Conservation (phyloP, 2,797 vertebrate genomes). For the Etheostoma nigrum region DNA sequence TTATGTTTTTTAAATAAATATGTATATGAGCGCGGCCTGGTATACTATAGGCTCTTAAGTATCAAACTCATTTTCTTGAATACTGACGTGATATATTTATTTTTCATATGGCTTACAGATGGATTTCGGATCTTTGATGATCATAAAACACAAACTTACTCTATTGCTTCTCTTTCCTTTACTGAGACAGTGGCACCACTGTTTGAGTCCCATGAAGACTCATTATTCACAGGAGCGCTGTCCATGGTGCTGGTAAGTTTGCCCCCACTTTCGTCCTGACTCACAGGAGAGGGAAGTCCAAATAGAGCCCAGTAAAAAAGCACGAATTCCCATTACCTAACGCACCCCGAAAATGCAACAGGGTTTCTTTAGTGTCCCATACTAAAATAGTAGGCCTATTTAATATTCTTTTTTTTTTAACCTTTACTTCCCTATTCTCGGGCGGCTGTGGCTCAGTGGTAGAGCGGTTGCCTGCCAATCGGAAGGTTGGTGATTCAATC, state of each 20-base stretch:
- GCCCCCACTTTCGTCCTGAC: neutral
- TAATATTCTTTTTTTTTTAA: neutral
- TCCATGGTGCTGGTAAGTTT: slow-evolving; percentile 45
- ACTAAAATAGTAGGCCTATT: too few relatives aligned
- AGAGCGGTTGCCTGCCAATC: too few relatives aligned
- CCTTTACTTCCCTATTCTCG: too few relatives aligned
- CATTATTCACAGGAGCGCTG: slow-evolving; percentile 7
- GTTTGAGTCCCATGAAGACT: too few relatives aligned
- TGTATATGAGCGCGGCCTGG: neutral
- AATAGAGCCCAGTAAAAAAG: neutral
- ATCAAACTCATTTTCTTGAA: neutral
- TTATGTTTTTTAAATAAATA: neutral
- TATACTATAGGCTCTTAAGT: neutral
- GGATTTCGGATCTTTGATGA: neutral
- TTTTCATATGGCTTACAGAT: neutral
- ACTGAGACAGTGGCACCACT: neutral
- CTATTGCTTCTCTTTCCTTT: too few relatives aligned
- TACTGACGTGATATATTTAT: neutral
- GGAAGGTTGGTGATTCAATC: too few relatives aligned
- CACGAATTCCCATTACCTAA: neutral
- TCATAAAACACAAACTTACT: neutral
- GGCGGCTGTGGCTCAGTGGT: too few relatives aligned
- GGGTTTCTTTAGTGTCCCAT: neutral
- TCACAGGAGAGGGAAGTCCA: neutral
- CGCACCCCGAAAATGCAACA: slow-evolving; percentile 1